Evolutionary conservation across 92 coral and sea anemone genomes (phyloP).

Genomic region (Desmophyllum pertusum): DNA sequence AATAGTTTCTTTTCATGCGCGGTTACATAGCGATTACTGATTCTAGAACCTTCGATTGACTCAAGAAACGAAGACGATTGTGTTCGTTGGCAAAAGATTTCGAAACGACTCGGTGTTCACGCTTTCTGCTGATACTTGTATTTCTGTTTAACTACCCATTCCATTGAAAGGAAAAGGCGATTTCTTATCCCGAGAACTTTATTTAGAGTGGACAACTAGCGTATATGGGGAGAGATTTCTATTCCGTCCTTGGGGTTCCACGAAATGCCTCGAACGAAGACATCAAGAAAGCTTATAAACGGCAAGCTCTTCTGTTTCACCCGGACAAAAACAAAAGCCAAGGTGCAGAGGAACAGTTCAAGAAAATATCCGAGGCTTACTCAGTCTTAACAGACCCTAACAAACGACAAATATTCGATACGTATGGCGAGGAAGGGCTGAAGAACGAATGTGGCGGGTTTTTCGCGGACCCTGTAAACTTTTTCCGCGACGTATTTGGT

Average conservation of each 20-base stretch:
- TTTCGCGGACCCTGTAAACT: slow-evolving; percentile 78
- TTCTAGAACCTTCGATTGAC: slow-evolving; percentile 41
- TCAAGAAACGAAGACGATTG: slow-evolving; percentile 27
- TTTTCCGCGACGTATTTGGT: slow-evolving; percentile 89
- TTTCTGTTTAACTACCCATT: background rate
- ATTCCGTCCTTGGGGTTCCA: slow-evolving; percentile 94
- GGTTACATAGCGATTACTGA: slow-evolving; percentile 37
- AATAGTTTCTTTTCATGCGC: slow-evolving; percentile 12
- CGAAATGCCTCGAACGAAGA: slow-evolving; percentile 91
- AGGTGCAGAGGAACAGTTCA: slow-evolving; percentile 90
- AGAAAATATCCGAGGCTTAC: slow-evolving; percentile 94
- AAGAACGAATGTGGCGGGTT: slow-evolving; percentile 58
- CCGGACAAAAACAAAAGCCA: slow-evolving; percentile 96
- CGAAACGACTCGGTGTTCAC: slow-evolving; percentile 20
- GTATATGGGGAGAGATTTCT: slow-evolving; percentile 90
- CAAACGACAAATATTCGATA: slow-evolving; percentile 83
- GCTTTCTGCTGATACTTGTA: background rate
- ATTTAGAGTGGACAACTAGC: slow-evolving; percentile 21
- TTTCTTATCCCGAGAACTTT: background rate
- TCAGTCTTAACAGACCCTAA: slow-evolving; percentile 85
- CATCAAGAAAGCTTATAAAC: slow-evolving; percentile 92
- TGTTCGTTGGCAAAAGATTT: slow-evolving; percentile 30
- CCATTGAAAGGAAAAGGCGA: background rate
- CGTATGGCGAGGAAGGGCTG: slow-evolving; percentile 94
- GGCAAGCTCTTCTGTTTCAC: slow-evolving; percentile 89